Evolutionary conservation across 2,113 vertebrate genomes (phyloP), one percentile per base, ranked within the genome.

Genomic region (Sakesphorus luctuosus): DNA sequence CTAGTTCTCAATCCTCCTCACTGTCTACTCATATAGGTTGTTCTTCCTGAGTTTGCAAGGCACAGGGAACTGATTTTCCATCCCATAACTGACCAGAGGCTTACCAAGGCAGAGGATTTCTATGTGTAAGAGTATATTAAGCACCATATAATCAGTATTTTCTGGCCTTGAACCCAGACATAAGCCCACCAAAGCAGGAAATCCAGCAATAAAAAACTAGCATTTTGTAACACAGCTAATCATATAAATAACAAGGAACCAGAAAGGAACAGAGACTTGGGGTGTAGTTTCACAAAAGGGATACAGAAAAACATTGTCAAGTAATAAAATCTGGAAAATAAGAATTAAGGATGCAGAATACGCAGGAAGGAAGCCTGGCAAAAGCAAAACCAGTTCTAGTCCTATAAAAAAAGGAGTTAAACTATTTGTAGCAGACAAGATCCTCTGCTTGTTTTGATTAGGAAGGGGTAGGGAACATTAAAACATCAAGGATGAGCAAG

Each of bases 1-100:
- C 7, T 35, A 50, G 36, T 19, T 66, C 52, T 66, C 59, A 66
- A 58, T 33, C 5, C 23, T 66, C 23, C 33, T 81, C 68, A 66
- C 8, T 15, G 9, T 33, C 15, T 15, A 33, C 15, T 52, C 35
- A 36, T 5, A 21, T 50, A 58, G 13, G 18, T 21, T 0, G 0
- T 18, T 44, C 26, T 13, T 44, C 13, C 36, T n/a, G 36, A 74
- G 52, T 19, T 67, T 46, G 36, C 24, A 67, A 82, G 25, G 52
- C 44, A 65, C 1, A 14, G 8, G 9, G 7, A 92, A 86, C 21
- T 11, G 29, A 69, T 28, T 75, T 80, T 68, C 19, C 38, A 82
- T 36, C n/a, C 35, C 8, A n/a, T 36, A 11, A 52, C 2, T 67
- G 56, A 63, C 20, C 67, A 9, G 74, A 86, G 62, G 11, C 15